Base-by-base conservation (phyloP, 2,113 vertebrate genomes). In the Centropristis striata region DNA sequence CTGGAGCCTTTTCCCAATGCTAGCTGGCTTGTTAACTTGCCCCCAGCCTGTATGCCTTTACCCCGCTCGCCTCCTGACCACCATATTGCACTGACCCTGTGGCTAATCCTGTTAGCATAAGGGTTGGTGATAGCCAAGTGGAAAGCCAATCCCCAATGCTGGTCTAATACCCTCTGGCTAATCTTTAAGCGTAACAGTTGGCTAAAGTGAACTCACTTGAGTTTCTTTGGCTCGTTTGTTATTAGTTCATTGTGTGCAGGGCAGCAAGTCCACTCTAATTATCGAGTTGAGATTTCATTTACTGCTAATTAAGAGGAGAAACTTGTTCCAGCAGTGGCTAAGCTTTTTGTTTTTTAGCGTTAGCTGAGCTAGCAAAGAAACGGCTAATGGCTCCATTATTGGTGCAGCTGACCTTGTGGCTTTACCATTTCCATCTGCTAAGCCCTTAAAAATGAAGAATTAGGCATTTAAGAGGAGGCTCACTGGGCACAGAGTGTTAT, bases 81-180 rank as follows among this genome's bases (percentile, higher is more conserved):
- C 74, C 75, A 75, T 65, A 53, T 63, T 82, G 55, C 57, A 37
- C 73, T 83, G 76, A 83, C 81, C 84, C 83, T 49, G 61, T 71
- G 76, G 86, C 71, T 87, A 86, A 90, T 90, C 86, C 75, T 80
- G 75, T 90, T 91, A 91, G 81, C 27, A 20, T 50, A 41, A 28
- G 61, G 78, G 51, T 58, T 55, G 60, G 55, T 54, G 79, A 85
- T 85, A 80, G 85, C 70, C 67, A 68, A 71, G 84, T 51, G 36
- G 83, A 75, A 86, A 90, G 78, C 70, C 63, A 51, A 64, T 49
- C 51, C 59, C 53, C 46, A 18, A 46, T 68, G 47, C 46, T 47
- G 75, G n/a, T 74, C 64, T 60, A 39, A 67, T 72, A 72, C 47
- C 80, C 46, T 63, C 49, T 51, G 36, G 71, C 72, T 82, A 81